Evolutionary conservation across 1,140 invertebrate species (phyloP), one percentile per base, ranked within the genome.

Genomic region (Stegodyphus mimosarum): DNA sequence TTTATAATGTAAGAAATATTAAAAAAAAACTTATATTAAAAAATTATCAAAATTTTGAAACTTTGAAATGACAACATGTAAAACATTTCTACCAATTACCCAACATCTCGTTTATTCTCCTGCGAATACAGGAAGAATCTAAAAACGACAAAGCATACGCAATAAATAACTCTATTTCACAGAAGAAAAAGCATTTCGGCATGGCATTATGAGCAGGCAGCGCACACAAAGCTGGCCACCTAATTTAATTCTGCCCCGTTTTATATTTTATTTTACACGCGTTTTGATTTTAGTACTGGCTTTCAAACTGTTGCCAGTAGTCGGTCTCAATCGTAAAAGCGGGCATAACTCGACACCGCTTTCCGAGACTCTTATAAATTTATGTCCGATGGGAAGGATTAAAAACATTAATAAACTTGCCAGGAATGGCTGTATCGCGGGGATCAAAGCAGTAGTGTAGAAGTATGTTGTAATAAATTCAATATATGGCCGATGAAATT

Each of bases 201-300:
- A 33, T 13, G 69, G 33, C 33, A 48, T 71, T 71, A 71, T 71
- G 69, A 71, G 7, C 69, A 71, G 10, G 33, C 33, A 33, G 33
- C 33, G 33, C 33, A 33, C 33, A 33, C 33, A 71, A 51, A 49
- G n/a, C 69, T 11, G 69, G 33, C 49, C n/a, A 71, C 33, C 49
- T 71, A 71, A 71, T 71, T 71, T 71, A 71, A 71, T 71, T 71
- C 69, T n/a, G 69, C 7, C 69, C 69, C 33, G 49, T 71, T 71
- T 71, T 71, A 71, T 71, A 71, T 71, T 71, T 71, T 71, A 71
- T 71, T 71, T 71, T 71, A 71, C 69, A 71, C 69, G 69, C 69
- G 49, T 71, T 71, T 71, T 71, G 69, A 71, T 71, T 71, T 71
- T 71, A 71, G 69, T 71, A 48, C 69, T 71, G 50, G 69, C 69